Percentiles rank a stretch among this genome's conserved stretches.
phyloP scores from a whole-genome alignment of 2,888 invertebrate genomes.

The Caenorhabditis sp. region DNA sequence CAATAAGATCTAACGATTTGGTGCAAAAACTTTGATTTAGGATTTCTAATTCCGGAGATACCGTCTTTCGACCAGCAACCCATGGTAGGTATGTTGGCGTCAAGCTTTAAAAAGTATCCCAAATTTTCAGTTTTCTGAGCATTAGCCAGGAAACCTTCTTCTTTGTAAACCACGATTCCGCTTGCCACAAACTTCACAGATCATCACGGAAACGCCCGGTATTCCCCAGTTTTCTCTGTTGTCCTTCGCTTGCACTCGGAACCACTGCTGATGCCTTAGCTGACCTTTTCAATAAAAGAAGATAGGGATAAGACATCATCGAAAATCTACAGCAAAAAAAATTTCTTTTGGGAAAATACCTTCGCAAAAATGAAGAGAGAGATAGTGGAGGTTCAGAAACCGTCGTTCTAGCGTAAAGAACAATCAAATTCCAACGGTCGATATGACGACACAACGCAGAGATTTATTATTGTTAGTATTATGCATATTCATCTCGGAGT shows the following conservation, averaged over 20 bases:
- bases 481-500: no score
- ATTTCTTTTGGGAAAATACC: neutral
- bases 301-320: neutral
- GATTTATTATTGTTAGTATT: no score
- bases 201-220: neutral
- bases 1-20: no score
- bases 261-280: neutral
- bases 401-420: slow-evolving; percentile 6
- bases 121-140: neutral
- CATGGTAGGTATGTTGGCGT: no score
- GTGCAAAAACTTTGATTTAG: no score
- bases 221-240: neutral
- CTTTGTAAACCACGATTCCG: neutral
- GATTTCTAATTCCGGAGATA: no score
- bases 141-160: neutral
- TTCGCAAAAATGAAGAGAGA: neutral
- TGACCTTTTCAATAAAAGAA: neutral
- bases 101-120: neutral
- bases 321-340: neutral
- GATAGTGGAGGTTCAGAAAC: neutral
- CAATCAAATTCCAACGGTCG: slow-evolving; percentile 29
- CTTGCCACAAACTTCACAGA: neutral
- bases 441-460: neutral
- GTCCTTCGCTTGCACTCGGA: neutral
- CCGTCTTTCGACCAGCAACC: no score